Evolutionary conservation across 2,113 vertebrate species (phyloP).

Genomic region (Dasyprocta punctata): DNA sequence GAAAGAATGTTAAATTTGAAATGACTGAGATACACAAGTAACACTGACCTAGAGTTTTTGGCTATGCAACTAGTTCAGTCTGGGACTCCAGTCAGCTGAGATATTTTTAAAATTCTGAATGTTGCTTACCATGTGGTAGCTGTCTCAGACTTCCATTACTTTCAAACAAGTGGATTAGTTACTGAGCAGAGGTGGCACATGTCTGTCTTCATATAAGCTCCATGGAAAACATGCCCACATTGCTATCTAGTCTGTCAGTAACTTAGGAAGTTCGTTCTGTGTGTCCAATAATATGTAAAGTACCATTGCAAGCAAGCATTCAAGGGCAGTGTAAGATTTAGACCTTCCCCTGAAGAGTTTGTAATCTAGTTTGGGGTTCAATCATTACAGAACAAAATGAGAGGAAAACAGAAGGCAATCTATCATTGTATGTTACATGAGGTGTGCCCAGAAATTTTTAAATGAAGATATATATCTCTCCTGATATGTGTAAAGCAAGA

Average conservation of each 20-base stretch:
- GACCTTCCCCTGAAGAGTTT: neutral
- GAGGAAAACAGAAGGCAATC: neutral
- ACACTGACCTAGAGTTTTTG: neutral
- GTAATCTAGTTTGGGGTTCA: neutral
- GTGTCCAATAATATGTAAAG: neutral
- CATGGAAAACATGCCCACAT: neutral
- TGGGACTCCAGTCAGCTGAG: neutral
- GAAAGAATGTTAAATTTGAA: neutral
- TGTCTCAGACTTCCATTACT: neutral
- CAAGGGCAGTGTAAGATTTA: neutral
- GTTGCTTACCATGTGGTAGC: neutral
- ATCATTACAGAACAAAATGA: neutral
- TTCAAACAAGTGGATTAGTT: neutral
- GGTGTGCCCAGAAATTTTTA: neutral
- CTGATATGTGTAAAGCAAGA: neutral
- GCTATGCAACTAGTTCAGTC: neutral
- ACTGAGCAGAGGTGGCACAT: neutral
- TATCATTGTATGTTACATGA: neutral
- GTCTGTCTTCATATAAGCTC: neutral
- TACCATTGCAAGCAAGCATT: neutral
- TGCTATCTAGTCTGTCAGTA: neutral
- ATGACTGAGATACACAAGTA: neutral
- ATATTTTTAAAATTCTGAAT: neutral
- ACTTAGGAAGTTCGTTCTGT: neutral
- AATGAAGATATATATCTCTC: neutral